A percentile compares a stretch with the other conserved stretches of the same genome.
These are phyloP conservation scores for Pseudopleuronectes americanus DNA, from an alignment of 2,797 vertebrate genomes.

Conservation along the genomic window DNA sequence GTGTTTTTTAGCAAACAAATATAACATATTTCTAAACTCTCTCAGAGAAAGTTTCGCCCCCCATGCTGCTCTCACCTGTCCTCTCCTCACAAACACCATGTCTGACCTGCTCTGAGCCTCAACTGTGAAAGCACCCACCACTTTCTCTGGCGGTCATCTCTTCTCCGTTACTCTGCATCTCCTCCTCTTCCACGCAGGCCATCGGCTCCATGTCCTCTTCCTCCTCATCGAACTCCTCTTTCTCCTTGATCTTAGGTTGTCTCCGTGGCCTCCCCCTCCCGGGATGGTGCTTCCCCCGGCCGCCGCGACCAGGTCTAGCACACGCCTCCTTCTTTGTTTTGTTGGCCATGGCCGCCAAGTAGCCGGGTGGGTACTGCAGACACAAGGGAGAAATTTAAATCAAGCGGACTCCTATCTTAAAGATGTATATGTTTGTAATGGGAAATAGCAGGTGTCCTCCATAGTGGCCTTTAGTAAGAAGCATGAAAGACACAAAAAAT, in stretches of 20 bases:
- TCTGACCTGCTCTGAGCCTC: constrained; percentile 65
- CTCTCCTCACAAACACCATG: constrained; percentile 50
- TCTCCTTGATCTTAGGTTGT: constrained; percentile 73
- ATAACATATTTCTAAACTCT: constrained; percentile 8
- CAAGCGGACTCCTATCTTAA: neutral
- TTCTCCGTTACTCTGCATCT: constrained; percentile 76
- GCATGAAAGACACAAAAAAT: no score
- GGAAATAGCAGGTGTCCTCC: neutral
- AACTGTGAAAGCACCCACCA: constrained; percentile 69
- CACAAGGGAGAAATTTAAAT: neutral
- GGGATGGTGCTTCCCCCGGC: constrained; percentile 86
- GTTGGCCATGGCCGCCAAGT: constrained; percentile 95
- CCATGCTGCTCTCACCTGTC: constrained; percentile 53
- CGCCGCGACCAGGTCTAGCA: constrained; percentile 70
- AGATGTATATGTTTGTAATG: no score
- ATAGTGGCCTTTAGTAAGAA: neutral
- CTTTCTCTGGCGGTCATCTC: constrained; percentile 70
- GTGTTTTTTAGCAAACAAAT: neutral
- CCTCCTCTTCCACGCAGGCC: constrained; percentile 60
- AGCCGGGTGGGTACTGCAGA: constrained; percentile 95
- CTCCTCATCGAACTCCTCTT: constrained; percentile 71
- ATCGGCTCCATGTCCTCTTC: constrained; percentile 61
- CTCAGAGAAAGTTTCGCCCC: constrained; percentile 1
- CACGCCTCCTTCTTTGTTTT: constrained; percentile 91
- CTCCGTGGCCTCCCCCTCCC: constrained; percentile 81